Conservation (phyloP, 1,140 invertebrate genomes). For the Dinoponera quadriceps region DNA sequence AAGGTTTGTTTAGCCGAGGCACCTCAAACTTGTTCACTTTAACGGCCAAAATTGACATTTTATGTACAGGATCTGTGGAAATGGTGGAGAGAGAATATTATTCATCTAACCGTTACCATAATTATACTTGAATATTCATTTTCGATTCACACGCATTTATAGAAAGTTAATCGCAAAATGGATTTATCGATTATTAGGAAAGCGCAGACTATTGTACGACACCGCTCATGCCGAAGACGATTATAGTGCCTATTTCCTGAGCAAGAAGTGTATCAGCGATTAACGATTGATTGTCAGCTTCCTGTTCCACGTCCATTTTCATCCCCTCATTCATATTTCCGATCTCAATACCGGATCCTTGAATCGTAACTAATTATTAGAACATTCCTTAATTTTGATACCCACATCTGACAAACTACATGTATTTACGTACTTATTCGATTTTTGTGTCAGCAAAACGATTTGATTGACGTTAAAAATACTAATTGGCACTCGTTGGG, state of each 20-base stretch:
- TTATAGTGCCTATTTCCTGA: neutral
- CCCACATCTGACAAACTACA: too few relatives aligned
- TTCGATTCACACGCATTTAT: slow-evolving; percentile 15
- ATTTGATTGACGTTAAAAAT: too few relatives aligned
- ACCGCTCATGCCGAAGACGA: slow-evolving; percentile 8
- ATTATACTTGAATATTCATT: slow-evolving; percentile 29
- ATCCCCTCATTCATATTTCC: neutral
- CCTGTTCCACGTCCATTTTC: slow-evolving; percentile 18
- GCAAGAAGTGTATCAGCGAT: slow-evolving; percentile 1
- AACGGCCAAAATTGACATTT: neutral
- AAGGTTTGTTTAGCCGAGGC: neutral
- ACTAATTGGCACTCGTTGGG: too few relatives aligned
- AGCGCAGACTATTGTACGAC: slow-evolving; percentile 17
- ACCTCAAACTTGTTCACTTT: neutral
- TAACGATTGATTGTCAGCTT: slow-evolving; percentile 38
- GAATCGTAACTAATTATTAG: neutral
- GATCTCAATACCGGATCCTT: neutral
- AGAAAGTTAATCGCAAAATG: slow-evolving; percentile 48
- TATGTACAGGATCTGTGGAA: slow-evolving; percentile 16
- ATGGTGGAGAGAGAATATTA: slow-evolving; percentile 21
- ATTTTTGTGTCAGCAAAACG: too few relatives aligned
- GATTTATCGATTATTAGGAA: slow-evolving; percentile 40
- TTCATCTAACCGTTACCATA: slow-evolving; percentile 30
- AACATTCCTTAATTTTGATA: neutral
- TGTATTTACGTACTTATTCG: too few relatives aligned